A percentile compares a stretch with the other conserved stretches of the same genome.
These are phyloP conservation scores for Apamea monoglypha DNA, from an alignment of 2,888 invertebrate genomes.

Conservation along the genomic window DNA sequence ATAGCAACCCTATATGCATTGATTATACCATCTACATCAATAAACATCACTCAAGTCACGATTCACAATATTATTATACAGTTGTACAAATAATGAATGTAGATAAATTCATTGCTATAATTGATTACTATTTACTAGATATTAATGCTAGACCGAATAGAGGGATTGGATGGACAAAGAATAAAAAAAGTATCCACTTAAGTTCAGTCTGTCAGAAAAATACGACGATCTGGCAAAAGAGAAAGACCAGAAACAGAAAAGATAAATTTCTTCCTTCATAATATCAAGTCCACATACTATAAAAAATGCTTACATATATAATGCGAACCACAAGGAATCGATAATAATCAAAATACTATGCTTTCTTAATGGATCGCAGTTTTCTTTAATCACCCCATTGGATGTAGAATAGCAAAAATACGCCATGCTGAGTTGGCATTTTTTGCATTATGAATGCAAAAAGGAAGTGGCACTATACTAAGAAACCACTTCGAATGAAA, in stretches of 20 bases:
- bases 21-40: constrained; percentile 2
- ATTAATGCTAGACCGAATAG: background rate
- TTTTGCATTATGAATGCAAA: constrained; percentile 25
- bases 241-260: background rate
- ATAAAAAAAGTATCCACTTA: background rate
- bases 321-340: constrained; percentile 7
- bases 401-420: constrained; percentile 16
- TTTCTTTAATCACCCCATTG: constrained; percentile 27
- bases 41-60: constrained; percentile 12
- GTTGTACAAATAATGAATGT: constrained; percentile 30
- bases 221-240: background rate
- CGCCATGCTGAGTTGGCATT: background rate
- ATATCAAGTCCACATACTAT: background rate
- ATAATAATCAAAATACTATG: constrained; percentile 18
- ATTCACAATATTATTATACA: constrained; percentile 35
- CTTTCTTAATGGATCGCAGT: constrained; percentile 15
- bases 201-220: background rate
- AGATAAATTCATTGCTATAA: constrained; percentile 6
- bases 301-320: constrained; percentile 7
- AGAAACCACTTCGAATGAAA: background rate
- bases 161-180: background rate
- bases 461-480: constrained; percentile 15
- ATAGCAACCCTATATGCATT: background rate
- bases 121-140: constrained; percentile 9
- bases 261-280: background rate